Evolutionary conservation across 2,888 invertebrate species (phyloP).

Genomic region (Lordiphosa andalusiaca): DNA sequence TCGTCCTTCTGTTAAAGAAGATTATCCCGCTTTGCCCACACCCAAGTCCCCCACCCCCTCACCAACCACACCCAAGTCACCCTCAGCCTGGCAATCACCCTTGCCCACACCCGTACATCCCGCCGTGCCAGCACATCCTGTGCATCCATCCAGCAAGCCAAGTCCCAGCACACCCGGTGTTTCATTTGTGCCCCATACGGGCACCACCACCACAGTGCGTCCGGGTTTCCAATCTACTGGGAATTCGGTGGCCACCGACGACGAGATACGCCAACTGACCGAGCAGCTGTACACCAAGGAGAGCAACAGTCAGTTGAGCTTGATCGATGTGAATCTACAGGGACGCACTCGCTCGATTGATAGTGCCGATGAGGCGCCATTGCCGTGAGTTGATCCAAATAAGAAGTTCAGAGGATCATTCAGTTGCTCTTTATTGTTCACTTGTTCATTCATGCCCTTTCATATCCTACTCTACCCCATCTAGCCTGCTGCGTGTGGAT

Average conservation of each 20-base stretch:
- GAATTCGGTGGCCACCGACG: constrained; percentile 83
- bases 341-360: constrained; percentile 87
- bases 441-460: constrained; percentile 39
- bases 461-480: constrained; percentile 39
- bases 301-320: constrained; percentile 86
- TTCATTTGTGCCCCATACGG: constrained; percentile 69
- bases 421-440: too few species aligned
- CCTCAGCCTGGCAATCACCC: constrained; percentile 60
- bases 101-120: constrained; percentile 39
- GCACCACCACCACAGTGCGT: constrained; percentile 61
- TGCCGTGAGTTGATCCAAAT: constrained; percentile 84
- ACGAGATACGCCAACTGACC: constrained; percentile 85
- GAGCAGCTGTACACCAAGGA: constrained; percentile 88
- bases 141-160: constrained; percentile 4
- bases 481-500: constrained; percentile 85
- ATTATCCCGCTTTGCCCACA: constrained; percentile 73
- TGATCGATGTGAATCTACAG: constrained; percentile 87
- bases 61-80: constrained; percentile 39
- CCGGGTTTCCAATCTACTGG: constrained; percentile 75
- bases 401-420: too few species aligned
- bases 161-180: constrained; percentile 37
- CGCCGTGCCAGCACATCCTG: constrained; percentile 10
- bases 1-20: constrained; percentile 52
- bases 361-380: constrained; percentile 86
- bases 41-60: constrained; percentile 40